Conservation (phyloP, 2,888 invertebrate genomes). For the Oscheius sp. region DNA sequence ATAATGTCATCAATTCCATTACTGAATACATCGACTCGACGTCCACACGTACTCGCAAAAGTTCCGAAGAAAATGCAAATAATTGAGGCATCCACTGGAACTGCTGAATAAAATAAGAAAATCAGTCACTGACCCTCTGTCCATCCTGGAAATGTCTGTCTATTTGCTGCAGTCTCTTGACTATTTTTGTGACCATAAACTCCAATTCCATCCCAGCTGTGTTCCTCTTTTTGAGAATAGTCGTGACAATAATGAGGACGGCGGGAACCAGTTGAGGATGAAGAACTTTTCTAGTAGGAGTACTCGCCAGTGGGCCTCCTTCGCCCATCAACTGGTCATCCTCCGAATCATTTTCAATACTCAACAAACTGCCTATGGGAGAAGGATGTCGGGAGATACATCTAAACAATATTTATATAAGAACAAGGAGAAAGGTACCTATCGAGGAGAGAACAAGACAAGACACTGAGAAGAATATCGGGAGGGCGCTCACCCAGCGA, state of each 20-base stretch:
- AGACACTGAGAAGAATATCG: constrained; percentile 14
- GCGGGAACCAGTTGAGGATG: constrained; percentile 32
- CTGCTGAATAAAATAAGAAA: background rate
- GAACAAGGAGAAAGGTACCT: constrained; percentile 5
- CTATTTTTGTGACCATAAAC: constrained; percentile 26
- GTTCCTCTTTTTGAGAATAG: background rate
- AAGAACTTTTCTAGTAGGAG: constrained; percentile 11
- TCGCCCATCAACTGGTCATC: constrained; percentile 40
- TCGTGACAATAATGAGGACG: constrained; percentile 15
- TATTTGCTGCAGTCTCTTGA: constrained; percentile 23
- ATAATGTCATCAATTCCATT: constrained; percentile 15
- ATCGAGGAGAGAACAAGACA: constrained; percentile 31
- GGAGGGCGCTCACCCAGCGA: constrained; percentile 5
- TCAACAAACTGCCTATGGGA: constrained; percentile 30
- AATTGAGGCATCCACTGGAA: constrained; percentile 34
- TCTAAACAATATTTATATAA: constrained; percentile 17
- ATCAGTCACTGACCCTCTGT: constrained; percentile 2
- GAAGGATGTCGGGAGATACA: constrained; percentile 36
- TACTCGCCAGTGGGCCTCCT: constrained; percentile 17
- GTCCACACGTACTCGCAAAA: background rate
- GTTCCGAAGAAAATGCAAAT: constrained; percentile 23
- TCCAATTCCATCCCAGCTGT: constrained; percentile 10
- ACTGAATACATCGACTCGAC: background rate
- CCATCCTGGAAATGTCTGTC: constrained; percentile 31
- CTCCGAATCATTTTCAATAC: constrained; percentile 36